phyloP scores from a whole-genome alignment of 2,888 invertebrate species.

The Pasiphila rectangulata region DNA sequence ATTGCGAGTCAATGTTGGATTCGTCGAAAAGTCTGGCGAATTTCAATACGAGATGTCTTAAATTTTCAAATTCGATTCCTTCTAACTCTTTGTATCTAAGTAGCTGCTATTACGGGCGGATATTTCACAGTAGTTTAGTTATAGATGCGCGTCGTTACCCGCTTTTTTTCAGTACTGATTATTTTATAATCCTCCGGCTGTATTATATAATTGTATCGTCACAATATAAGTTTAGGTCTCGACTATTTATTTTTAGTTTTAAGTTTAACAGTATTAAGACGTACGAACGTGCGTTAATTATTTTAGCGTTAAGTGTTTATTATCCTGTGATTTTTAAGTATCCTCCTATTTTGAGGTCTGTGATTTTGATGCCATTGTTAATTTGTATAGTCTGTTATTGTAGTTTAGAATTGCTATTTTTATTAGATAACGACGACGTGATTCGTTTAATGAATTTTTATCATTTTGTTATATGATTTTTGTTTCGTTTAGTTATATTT shows the following conservation, averaged over 20 bases:
- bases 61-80: constrained; percentile 18
- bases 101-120: constrained; percentile 24
- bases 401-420: constrained; percentile 53
- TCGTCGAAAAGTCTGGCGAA: neutral
- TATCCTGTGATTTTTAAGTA: constrained; percentile 72
- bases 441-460: constrained; percentile 35
- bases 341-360: constrained; percentile 57
- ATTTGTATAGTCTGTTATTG: constrained; percentile 47
- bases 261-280: constrained; percentile 37
- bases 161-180: constrained; percentile 70
- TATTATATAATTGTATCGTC: constrained; percentile 46
- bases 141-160: constrained; percentile 52
- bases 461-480: constrained; percentile 41
- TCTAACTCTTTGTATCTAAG: constrained; percentile 11
- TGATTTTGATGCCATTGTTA: constrained; percentile 72
- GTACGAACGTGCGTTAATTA: constrained; percentile 30
- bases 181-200: constrained; percentile 34
- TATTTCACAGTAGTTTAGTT: constrained; percentile 34
- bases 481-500: constrained; percentile 40
- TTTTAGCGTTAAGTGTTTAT: constrained; percentile 64
- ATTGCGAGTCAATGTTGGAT: no score
- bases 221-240: constrained; percentile 47
- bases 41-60: neutral
- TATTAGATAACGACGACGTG: constrained; percentile 32
- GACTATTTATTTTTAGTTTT: constrained; percentile 56